Percentiles rank a stretch among this genome's conserved stretches.
Conservation (phyloP, 2,113 vertebrate species). For the Hyla sarda region DNA sequence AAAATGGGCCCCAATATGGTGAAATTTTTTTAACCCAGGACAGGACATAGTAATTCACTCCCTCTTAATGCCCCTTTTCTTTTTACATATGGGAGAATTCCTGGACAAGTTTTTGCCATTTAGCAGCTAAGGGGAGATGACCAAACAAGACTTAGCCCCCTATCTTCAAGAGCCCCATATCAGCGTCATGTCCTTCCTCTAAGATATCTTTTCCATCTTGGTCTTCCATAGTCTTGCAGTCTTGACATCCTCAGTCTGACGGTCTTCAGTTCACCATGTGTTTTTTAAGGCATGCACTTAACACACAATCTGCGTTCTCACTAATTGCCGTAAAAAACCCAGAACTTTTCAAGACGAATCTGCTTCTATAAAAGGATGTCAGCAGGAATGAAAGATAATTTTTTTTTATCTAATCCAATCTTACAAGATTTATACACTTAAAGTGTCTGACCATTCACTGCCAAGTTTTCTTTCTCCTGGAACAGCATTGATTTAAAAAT, state of each 20-base stretch:
- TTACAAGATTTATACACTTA: constrained; percentile 69
- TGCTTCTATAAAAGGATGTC: constrained; percentile 52
- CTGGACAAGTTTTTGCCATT: background rate
- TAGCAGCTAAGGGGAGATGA: background rate
- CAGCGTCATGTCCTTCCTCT: background rate
- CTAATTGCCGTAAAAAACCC: background rate
- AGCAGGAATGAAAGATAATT: constrained; percentile 3
- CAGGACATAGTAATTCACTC: too few species aligned
- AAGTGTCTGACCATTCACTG: constrained; percentile 62
- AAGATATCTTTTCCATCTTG: background rate
- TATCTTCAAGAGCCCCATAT: background rate
- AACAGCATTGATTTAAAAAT: constrained; percentile 73
- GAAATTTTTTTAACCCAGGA: too few species aligned
- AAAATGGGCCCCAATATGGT: too few species aligned
- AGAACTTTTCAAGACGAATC: constrained; percentile 12
- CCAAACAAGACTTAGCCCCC: background rate
- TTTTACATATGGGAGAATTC: too few species aligned
- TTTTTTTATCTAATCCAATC: constrained; percentile 50
- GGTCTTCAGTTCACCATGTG: background rate
- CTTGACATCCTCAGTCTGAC: background rate
- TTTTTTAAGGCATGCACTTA: background rate
- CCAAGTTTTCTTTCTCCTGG: constrained; percentile 74
- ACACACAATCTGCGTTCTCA: background rate
- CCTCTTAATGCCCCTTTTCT: too few species aligned
- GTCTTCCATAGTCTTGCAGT: background rate